Percentiles rank a stretch among this genome's conserved stretches.
phyloP scores from a whole-genome alignment of 2,888 invertebrate species.

The Biston stratarius region DNA sequence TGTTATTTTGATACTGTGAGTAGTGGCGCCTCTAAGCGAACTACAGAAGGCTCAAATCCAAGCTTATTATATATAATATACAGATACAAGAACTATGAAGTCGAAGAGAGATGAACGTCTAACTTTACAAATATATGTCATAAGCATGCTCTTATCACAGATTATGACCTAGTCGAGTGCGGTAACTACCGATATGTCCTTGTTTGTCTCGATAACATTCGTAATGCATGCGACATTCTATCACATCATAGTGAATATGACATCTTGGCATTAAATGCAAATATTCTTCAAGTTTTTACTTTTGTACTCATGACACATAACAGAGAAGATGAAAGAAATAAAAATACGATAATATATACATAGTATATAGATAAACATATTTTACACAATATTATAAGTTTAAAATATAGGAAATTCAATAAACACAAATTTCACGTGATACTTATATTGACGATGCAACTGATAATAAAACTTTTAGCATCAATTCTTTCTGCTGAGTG shows the following conservation, averaged over 20 bases:
- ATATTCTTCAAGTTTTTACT: background rate
- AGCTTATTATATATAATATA: constrained; percentile 54
- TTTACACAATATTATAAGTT: too few species aligned
- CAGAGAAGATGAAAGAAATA: too few species aligned
- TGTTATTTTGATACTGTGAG: constrained; percentile 28
- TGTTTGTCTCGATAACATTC: constrained; percentile 55
- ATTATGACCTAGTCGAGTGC: constrained; percentile 76
- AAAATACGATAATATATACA: too few species aligned
- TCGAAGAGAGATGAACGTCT: constrained; percentile 60
- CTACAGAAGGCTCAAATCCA: constrained; percentile 83
- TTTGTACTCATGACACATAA: background rate
- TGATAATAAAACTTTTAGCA: too few species aligned
- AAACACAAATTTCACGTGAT: too few species aligned
- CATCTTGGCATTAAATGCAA: constrained; percentile 13
- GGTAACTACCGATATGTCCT: constrained; percentile 79
- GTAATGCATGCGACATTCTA: constrained; percentile 45
- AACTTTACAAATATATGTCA: constrained; percentile 72
- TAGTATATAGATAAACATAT: too few species aligned
- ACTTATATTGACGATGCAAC: too few species aligned
- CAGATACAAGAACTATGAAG: constrained; percentile 54
- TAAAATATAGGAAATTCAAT: too few species aligned
- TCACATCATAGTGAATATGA: constrained; percentile 39
- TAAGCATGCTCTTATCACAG: constrained; percentile 84
- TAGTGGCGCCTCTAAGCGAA: constrained; percentile 75
- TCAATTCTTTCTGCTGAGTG: too few species aligned